These are phyloP conservation scores for Siderastrea siderea DNA, from an alignment of 92 coral and sea anemone species.

Conservation along the genomic window DNA sequence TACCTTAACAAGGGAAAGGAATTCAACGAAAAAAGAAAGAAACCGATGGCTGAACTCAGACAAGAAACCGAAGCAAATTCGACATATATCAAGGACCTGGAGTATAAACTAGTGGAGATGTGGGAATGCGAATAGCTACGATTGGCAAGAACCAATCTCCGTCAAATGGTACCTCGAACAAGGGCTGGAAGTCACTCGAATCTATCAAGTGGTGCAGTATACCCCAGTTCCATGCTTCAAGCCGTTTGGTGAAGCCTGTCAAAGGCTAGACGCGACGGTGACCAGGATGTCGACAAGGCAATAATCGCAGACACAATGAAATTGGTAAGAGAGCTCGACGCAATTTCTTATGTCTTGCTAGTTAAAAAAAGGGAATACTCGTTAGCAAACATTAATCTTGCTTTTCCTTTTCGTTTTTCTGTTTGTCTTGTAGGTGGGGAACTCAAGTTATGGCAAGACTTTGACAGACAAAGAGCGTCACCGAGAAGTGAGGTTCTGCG, in stretches of 20 bases:
- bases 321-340: slow-evolving; percentile 28
- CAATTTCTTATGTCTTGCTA: too few species aligned
- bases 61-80: background rate
- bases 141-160: too few species aligned
- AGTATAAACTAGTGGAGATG: too few species aligned
- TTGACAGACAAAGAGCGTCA: slow-evolving; percentile 5
- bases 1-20: background rate
- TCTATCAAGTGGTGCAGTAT: too few species aligned
- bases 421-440: background rate
- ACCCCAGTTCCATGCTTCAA: too few species aligned
- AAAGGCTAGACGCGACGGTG: background rate
- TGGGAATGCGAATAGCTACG: too few species aligned
- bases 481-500: slow-evolving; percentile 57
- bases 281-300: background rate
- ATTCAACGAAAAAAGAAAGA: background rate
- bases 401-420: background rate
- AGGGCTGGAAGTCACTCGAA: too few species aligned
- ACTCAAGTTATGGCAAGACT: background rate
- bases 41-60: background rate
- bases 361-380: too few species aligned
- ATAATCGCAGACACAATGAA: background rate
- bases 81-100: background rate
- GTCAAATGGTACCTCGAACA: too few species aligned
- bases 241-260: too few species aligned
- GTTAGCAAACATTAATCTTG: too few species aligned